Evolutionary conservation across 2,888 invertebrate genomes (phyloP), one percentile per base, ranked within the genome.

Genomic region (Camptogramma bilineatum): DNA sequence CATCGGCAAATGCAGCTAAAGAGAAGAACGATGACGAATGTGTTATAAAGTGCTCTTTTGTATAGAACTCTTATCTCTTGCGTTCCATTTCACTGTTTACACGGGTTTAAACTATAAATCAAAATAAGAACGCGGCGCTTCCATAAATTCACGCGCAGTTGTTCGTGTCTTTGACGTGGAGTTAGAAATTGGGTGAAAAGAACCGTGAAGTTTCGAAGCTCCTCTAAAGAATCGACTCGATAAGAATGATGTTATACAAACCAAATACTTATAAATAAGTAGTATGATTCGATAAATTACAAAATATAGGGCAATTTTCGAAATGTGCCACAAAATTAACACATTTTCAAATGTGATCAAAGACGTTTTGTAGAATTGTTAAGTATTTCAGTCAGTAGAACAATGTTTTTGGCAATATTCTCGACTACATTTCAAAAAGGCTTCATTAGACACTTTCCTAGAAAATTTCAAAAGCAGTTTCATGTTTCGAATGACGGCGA

Each of bases 21-120:
- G 60, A 58, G 52, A 59, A 58, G 52, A 59, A 62, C 53, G 64
- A 68, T 64, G 68, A 70, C 66, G 56, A 66, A 68, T 66, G 64
- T 52, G 58, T 59, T 67, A 62, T 62, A 63, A 61, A 67, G 60
- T 68, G 63, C 59, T 42, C 50, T 63, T 65, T 67, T 70, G 54
- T 62, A 67, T 69, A 59, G 48, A 71, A 56, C 54, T 55, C 62
- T 66, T 68, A 66, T 68, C 70, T 65, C 52, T 68, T 68, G 54
- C 72, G 70, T 68, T 70, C 18, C 72, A 59, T 68, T 72, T 64
- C 68, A 72, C 70, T 63, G 65, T 66, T 65, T 58, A 58, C 58
- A 55, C 54, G 50, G 53, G 48, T 46, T 58, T 62, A 24, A 62
- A 66, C 66, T 66, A 62, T 66, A 66, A 65, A 66, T 66, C 66